Percentiles rank a stretch among this genome's conserved stretches.
These are phyloP conservation scores for Gymnoscopelus microlampas DNA, from an alignment of 2,797 vertebrate genomes.

Conservation along the genomic window DNA sequence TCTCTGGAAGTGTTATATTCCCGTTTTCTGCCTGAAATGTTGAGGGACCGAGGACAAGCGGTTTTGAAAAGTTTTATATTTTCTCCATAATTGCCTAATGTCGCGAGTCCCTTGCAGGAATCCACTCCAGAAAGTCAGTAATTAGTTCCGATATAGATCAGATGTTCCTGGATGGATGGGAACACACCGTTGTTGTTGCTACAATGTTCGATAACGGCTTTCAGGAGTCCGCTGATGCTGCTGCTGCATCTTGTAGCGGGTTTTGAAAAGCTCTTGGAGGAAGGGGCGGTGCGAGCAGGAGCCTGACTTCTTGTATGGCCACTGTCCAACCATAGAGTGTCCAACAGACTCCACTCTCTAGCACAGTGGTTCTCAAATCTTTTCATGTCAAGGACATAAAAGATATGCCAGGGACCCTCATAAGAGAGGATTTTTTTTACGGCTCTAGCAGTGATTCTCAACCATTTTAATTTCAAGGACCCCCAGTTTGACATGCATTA, in stretches of 20 bases:
- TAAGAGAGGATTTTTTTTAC: too few relatives aligned
- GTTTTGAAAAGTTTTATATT: constrained; percentile 42
- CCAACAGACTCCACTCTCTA: too few relatives aligned
- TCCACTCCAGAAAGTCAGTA: not conserved
- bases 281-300: constrained; percentile 71
- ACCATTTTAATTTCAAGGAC: too few relatives aligned
- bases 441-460: too few relatives aligned
- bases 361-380: too few relatives aligned
- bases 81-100: constrained; percentile 2
- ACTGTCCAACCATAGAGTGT: not conserved
- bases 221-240: constrained; percentile 34
- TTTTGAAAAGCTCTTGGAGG: constrained; percentile 81
- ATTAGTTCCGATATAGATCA: not conserved
- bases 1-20: constrained; percentile 22
- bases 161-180: not conserved
- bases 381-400: too few relatives aligned
- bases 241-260: constrained; percentile 50
- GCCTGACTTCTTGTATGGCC: constrained; percentile 15
- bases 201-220: constrained; percentile 5
- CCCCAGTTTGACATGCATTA: too few relatives aligned
- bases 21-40: constrained; percentile 4
- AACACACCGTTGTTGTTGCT: not conserved
- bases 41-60: not conserved
- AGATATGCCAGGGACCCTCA: too few relatives aligned
- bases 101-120: not conserved